Evolutionary conservation across 2,888 invertebrate species (phyloP).

Genomic region (Caenorhabditis sp.): DNA sequence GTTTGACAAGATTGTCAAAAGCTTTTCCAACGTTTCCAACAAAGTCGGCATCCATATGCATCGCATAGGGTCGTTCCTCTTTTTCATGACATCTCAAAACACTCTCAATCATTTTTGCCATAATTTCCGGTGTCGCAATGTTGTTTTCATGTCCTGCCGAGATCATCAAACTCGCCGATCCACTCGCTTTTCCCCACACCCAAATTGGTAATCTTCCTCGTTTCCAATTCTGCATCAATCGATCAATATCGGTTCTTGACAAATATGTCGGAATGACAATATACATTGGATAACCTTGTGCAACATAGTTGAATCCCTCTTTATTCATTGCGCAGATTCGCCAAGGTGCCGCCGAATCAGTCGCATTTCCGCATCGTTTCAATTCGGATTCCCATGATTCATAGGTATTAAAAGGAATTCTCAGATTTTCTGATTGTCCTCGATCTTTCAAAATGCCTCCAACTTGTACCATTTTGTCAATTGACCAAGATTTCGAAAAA

Average conservation of each 20-base stretch:
- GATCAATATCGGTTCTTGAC: conserved; percentile 27
- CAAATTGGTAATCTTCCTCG: conserved; percentile 46
- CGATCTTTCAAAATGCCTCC: conserved; percentile 34
- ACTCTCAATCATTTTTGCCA: conserved; percentile 23
- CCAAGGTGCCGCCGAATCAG: conserved; percentile 33
- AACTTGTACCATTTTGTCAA: conserved; percentile 40
- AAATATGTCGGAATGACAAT: conserved; percentile 43
- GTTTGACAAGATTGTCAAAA: conserved; percentile 32
- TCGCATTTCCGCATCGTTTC: conserved; percentile 26
- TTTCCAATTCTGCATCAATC: conserved; percentile 34
- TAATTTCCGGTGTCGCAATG: conserved; percentile 23
- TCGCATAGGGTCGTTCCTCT: conserved; percentile 14
- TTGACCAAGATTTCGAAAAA: conserved; percentile 46
- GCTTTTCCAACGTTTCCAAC: conserved; percentile 19
- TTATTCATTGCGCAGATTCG: conserved; percentile 27
- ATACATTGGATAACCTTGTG: conserved; percentile 43
- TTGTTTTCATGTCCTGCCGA: conserved; percentile 30
- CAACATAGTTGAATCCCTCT: conserved; percentile 21
- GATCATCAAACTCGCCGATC: conserved; percentile 22
- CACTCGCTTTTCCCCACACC: conserved; percentile 26
- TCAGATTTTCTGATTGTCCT: conserved; percentile 6
- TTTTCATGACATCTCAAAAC: conserved; percentile 22
- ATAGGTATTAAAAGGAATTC: conserved; percentile 31
- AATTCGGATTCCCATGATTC: conserved; percentile 45
- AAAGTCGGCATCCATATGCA: conserved; percentile 28